Conservation (phyloP, 2,797 vertebrate genomes). For the Sebastes aleutianus region DNA sequence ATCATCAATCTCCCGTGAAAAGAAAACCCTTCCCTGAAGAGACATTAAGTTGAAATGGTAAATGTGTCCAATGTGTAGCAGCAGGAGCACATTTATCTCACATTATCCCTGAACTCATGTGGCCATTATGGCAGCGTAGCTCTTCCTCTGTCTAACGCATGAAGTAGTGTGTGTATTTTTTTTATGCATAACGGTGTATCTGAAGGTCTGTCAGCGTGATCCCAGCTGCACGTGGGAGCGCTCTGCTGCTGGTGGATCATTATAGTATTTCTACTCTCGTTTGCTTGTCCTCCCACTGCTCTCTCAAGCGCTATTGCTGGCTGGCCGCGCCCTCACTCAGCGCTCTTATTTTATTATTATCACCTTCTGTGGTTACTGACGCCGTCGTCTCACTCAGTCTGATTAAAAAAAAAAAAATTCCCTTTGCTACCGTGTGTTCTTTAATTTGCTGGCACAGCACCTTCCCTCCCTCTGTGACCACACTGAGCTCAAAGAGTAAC, state of each 20-base stretch:
- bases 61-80: constrained; percentile 5
- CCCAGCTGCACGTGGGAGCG: constrained; percentile 42
- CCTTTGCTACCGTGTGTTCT: background rate
- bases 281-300: constrained; percentile 44
- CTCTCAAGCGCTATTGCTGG: constrained; percentile 23
- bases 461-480: background rate
- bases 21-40: constrained; percentile 16
- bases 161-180: background rate
- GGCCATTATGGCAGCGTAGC: background rate
- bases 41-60: constrained; percentile 27
- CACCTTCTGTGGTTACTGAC: constrained; percentile 31
- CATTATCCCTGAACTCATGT: constrained; percentile 23
- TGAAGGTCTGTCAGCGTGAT: constrained; percentile 37
- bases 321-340: constrained; percentile 22
- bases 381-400: background rate
- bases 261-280: constrained; percentile 24
- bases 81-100: constrained; percentile 3
- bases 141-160: background rate
- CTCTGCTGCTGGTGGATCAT: constrained; percentile 49
- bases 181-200: constrained; percentile 17
- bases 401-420: background rate
- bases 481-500: background rate
- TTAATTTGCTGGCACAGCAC: constrained; percentile 14
- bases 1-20: constrained; percentile 29
- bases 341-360: constrained; percentile 34